phyloP scores from a whole-genome alignment of 1,140 invertebrate genomes.

The Drosophila pseudoananassae region DNA sequence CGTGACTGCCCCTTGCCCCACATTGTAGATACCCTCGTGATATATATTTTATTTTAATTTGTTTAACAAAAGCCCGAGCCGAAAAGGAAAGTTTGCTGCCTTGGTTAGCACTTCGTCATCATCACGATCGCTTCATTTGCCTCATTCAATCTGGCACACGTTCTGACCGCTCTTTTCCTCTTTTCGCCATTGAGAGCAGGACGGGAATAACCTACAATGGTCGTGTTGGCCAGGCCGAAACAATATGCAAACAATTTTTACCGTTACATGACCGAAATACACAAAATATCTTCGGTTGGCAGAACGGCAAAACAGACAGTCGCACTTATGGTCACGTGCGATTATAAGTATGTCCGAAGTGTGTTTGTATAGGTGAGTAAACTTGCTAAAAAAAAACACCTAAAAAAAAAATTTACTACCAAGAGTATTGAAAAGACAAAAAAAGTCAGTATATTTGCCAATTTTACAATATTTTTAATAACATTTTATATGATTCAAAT shows the following conservation, averaged over 20 bases:
- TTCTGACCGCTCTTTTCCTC: constrained; percentile 20
- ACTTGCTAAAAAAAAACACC: background rate
- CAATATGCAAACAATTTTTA: constrained; percentile 82
- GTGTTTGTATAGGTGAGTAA: constrained; percentile 4
- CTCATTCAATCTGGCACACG: constrained; percentile 78
- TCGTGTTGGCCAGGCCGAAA: constrained; percentile 55
- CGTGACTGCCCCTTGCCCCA: constrained; percentile 44
- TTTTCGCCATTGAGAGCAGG: constrained; percentile 8
- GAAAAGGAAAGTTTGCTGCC: constrained; percentile 55
- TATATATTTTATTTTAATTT: constrained; percentile 80
- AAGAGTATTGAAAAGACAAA: background rate
- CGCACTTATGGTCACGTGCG: constrained; percentile 76
- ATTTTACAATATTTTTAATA: too few species aligned
- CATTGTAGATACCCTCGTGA: background rate
- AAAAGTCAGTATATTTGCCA: background rate
- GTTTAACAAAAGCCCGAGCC: constrained; percentile 56
- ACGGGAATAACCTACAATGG: constrained; percentile 7
- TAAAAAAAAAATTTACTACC: background rate
- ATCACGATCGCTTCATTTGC: constrained; percentile 79
- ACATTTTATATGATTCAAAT: background rate
- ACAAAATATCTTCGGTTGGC: constrained; percentile 46
- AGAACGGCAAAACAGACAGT: constrained; percentile 33
- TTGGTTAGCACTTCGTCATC: constrained; percentile 32
- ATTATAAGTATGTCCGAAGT: constrained; percentile 37
- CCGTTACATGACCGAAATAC: constrained; percentile 78